Evolutionary conservation across 2,113 vertebrate species (phyloP).

Genomic region (Etheostoma cragini): DNA sequence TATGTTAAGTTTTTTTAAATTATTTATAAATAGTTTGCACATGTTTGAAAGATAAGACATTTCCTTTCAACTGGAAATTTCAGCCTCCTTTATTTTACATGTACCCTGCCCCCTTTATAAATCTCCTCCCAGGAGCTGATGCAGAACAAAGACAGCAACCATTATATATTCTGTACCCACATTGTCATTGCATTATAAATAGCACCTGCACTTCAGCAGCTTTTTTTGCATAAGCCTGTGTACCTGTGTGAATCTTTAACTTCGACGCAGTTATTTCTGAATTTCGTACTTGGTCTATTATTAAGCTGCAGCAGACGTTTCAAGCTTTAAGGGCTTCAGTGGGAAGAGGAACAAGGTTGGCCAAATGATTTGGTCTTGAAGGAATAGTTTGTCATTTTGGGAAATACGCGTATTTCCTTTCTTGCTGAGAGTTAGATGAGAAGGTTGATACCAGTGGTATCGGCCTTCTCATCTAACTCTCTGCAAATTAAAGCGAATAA

Average conservation of each 20-base stretch:
- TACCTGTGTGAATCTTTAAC: constrained; percentile 35
- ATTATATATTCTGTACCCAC: constrained; percentile 55
- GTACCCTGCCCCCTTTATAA: constrained; percentile 37
- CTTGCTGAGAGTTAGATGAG: not conserved
- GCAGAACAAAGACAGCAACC: constrained; percentile 65
- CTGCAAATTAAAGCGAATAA: not conserved
- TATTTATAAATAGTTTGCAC: constrained; percentile 45
- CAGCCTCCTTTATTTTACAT: constrained; percentile 40
- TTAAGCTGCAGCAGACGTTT: constrained; percentile 17
- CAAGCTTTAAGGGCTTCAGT: constrained; percentile 15
- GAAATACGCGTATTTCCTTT: not conserved
- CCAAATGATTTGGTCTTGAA: constrained; percentile 11
- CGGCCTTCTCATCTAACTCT: not conserved
- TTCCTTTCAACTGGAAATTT: constrained; percentile 53
- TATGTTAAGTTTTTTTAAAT: constrained; percentile 24
- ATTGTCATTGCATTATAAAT: constrained; percentile 63
- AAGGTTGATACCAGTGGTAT: not conserved
- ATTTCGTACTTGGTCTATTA: constrained; percentile 29
- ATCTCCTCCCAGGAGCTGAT: constrained; percentile 50
- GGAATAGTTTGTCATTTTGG: not conserved
- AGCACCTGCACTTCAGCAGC: constrained; percentile 26
- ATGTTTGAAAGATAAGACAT: constrained; percentile 43
- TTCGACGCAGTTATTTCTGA: constrained; percentile 25
- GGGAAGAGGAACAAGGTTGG: constrained; percentile 19
- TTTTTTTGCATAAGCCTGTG: not conserved